phyloP scores from a whole-genome alignment of 1,140 invertebrate species.

The Heliconius congener region DNA sequence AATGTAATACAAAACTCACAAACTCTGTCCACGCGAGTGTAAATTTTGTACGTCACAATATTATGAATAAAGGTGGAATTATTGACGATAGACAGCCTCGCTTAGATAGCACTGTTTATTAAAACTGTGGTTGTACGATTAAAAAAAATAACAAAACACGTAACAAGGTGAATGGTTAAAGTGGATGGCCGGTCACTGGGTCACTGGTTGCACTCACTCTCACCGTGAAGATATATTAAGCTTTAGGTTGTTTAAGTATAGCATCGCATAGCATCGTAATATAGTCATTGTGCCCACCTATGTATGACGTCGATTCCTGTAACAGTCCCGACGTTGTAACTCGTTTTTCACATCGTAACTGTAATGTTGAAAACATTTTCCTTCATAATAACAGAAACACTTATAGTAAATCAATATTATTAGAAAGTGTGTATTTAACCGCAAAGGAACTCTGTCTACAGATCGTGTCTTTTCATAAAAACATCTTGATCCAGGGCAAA shows the following conservation, averaged over 20 bases:
- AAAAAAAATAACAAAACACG: not conserved
- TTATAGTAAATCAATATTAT: not conserved
- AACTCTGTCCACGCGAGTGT: not conserved
- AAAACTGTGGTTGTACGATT: not conserved
- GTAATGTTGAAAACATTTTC: not conserved
- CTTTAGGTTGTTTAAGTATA: conserved; percentile 49
- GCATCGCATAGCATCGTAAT: conserved; percentile 39
- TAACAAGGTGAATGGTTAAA: not conserved
- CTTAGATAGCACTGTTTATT: not conserved
- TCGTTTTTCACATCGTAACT: conserved; percentile 17
- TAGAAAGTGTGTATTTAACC: too few species aligned
- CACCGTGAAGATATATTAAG: conserved; percentile 47
- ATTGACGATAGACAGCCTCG: not conserved
- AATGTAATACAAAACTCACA: not conserved
- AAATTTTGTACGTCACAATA: not conserved
- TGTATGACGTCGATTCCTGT: conserved; percentile 32
- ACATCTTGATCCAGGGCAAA: not conserved
- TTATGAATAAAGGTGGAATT: not conserved
- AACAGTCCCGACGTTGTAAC: conserved; percentile 27
- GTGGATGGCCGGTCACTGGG: not conserved
- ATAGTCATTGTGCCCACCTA: conserved; percentile 74
- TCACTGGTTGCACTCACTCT: not conserved
- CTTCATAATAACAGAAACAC: not conserved
- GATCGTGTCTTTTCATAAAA: not conserved
- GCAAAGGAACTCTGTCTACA: too few species aligned